A percentile compares a stretch with the other conserved stretches of the same genome.
Conservation (phyloP, 2,113 vertebrate genomes). For the Azemiops feae region DNA sequence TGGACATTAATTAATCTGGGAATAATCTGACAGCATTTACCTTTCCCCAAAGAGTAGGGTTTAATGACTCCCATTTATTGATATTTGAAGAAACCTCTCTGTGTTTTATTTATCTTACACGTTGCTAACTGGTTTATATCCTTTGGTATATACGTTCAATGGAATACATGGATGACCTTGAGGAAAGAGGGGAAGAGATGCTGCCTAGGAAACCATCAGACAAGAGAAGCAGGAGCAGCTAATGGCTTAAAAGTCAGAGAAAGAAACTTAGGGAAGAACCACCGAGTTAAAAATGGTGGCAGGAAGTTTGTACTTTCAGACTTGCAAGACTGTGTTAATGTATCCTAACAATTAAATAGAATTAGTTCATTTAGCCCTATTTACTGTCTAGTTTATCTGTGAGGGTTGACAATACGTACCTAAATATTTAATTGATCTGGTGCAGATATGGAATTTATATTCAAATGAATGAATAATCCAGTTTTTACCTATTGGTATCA, state of each 20-base stretch:
- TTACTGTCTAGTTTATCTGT: neutral
- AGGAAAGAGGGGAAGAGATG: neutral
- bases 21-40: neutral
- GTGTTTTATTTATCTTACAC: neutral
- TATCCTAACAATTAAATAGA: too few relatives aligned
- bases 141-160: neutral
- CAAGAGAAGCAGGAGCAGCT: neutral
- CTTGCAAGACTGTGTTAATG: too few relatives aligned
- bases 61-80: neutral
- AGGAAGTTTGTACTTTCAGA: too few relatives aligned
- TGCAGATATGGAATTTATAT: neutral
- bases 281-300: too few relatives aligned
- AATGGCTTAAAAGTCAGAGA: neutral
- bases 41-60: neutral
- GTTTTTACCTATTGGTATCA: neutral
- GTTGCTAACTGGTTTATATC: neutral
- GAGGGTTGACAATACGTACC: neutral
- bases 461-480: neutral
- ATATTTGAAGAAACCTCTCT: neutral
- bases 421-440: neutral
- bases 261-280: too few relatives aligned
- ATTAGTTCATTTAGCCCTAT: neutral
- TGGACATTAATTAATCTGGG: neutral
- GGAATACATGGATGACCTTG: neutral
- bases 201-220: neutral